Evolutionary conservation across 2,888 invertebrate species (phyloP).

Genomic region (Folsomia manolachei): DNA sequence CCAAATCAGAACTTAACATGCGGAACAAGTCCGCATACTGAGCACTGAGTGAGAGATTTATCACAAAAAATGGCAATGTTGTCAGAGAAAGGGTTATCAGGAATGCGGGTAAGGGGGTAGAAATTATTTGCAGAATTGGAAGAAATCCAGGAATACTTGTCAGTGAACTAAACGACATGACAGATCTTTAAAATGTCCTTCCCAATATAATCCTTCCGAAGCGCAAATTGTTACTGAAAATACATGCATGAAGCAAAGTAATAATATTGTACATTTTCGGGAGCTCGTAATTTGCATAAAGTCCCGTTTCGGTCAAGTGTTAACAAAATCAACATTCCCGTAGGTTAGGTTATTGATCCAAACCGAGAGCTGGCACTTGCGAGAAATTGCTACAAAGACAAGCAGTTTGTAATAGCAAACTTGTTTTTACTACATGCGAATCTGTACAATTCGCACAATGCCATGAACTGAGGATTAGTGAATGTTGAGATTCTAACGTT

Average conservation of each 20-base stretch:
- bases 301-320: neutral
- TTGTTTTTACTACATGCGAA: no score
- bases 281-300: neutral
- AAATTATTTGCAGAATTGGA: neutral
- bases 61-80: neutral
- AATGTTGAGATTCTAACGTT: no score
- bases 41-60: neutral
- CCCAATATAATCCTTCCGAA: no score
- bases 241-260: neutral
- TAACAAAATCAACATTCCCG: neutral
- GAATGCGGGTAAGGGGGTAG: neutral
- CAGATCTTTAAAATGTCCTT: neutral
- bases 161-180: neutral
- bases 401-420: no score
- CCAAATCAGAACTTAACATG: neutral
- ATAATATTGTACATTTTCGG: neutral
- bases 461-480: no score
- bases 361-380: neutral
- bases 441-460: no score
- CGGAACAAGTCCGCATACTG: neutral
- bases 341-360: neutral
- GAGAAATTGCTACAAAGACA: no score
- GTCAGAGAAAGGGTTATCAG: neutral
- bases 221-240: no score
- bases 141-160: neutral